phyloP scores from a whole-genome alignment of 2,888 invertebrate genomes.

The Ctena decussata region DNA sequence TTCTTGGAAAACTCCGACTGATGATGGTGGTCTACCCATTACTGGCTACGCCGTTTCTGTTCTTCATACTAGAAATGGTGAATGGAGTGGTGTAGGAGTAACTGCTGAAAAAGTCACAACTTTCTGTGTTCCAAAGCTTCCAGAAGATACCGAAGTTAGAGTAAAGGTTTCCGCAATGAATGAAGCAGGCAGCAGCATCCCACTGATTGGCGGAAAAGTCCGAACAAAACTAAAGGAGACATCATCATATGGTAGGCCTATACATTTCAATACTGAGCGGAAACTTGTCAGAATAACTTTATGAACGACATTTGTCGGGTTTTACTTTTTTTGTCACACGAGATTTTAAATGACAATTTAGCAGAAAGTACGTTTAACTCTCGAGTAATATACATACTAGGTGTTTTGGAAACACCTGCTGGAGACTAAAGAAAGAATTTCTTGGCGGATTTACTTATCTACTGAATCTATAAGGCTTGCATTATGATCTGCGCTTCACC shows the following conservation, averaged over 20 bases:
- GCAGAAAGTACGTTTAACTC: background rate
- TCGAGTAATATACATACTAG: background rate
- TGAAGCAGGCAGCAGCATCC: constrained; percentile 44
- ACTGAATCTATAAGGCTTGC: no score
- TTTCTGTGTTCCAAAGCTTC: constrained; percentile 21
- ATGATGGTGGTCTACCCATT: constrained; percentile 85
- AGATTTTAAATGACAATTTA: background rate
- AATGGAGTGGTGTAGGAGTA: constrained; percentile 45
- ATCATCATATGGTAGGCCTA: background rate
- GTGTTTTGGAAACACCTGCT: no score
- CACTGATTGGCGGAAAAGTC: constrained; percentile 33
- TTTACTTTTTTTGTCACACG: background rate
- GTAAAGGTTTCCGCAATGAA: constrained; percentile 46
- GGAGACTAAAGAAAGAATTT: no score
- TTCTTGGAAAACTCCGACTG: constrained; percentile 83
- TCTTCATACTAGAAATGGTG: constrained; percentile 14
- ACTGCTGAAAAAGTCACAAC: constrained; percentile 18
- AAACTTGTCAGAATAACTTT: background rate
- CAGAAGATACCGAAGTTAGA: constrained; percentile 25
- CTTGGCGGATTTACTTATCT: no score
- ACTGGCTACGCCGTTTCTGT: constrained; percentile 76
- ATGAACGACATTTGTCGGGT: background rate
- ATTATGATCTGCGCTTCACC: no score
- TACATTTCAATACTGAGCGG: no score
- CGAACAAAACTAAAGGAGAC: constrained; percentile 37